phyloP scores from a whole-genome alignment of 2,888 invertebrate genomes.

The Drosophila meridiana region DNA sequence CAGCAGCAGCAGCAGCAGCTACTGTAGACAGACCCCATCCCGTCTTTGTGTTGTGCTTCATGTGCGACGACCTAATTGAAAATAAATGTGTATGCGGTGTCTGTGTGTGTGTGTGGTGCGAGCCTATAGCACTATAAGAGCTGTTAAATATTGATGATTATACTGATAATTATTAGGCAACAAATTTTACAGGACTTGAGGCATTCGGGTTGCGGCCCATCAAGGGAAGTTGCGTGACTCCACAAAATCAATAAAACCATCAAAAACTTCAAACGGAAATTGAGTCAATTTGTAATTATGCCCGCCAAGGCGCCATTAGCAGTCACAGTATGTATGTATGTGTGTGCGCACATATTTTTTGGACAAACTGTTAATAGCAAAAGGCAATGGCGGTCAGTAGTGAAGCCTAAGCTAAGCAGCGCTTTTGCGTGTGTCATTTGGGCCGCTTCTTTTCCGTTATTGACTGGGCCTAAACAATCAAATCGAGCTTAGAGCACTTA shows the following conservation, averaged over 20 bases:
- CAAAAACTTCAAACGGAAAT: conserved; percentile 75
- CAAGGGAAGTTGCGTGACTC: conserved; percentile 74
- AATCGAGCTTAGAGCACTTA: conserved; percentile 2
- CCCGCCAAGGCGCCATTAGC: conserved; percentile 61
- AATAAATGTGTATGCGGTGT: conserved; percentile 19
- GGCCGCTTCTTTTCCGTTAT: conserved; percentile 56
- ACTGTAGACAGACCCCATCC: conserved; percentile 17
- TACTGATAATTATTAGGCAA: conserved; percentile 53
- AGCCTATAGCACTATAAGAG: conserved; percentile 28
- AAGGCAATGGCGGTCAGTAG: not conserved
- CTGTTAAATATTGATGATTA: conserved; percentile 71
- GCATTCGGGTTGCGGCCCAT: conserved; percentile 12
- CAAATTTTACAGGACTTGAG: conserved; percentile 25
- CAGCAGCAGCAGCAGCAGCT: conserved; percentile 26
- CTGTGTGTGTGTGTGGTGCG: conserved; percentile 1
- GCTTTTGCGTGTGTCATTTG: conserved; percentile 42
- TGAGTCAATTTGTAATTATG: conserved; percentile 77
- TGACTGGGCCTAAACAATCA: conserved; percentile 41
- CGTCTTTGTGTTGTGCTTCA: conserved; percentile 21
- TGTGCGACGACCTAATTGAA: conserved; percentile 65
- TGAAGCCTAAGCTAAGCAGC: conserved; percentile 13
- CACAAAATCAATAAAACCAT: conserved; percentile 81
- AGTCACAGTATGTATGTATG: conserved; percentile 16
- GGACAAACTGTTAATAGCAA: conserved; percentile 24
- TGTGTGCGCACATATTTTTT: conserved; percentile 7